A percentile compares a stretch with the other conserved stretches of the same genome.
Conservation (phyloP, 2,113 vertebrate species). For the Dendropsophus ebraccatus region DNA sequence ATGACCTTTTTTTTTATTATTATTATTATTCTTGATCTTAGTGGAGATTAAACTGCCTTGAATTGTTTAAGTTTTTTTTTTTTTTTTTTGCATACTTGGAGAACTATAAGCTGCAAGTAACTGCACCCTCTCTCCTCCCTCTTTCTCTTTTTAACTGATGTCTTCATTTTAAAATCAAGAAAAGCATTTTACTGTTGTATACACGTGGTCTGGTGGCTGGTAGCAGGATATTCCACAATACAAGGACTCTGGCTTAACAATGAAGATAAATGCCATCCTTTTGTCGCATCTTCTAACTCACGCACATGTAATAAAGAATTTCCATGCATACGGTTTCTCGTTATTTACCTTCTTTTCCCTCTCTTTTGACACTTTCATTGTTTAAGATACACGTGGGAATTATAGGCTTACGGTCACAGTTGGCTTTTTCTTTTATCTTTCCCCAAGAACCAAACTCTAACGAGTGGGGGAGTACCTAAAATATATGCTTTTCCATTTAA, state of each 20-base stretch:
- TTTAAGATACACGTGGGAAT: constrained; percentile 78
- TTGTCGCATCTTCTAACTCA: constrained; percentile 75
- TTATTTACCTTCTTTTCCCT: constrained; percentile 75
- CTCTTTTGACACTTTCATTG: constrained; percentile 83
- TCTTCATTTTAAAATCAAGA: constrained; percentile 78
- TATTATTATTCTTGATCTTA: constrained; percentile 69
- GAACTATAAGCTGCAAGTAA: constrained; percentile 79
- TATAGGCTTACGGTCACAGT: constrained; percentile 82
- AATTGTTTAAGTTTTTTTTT: constrained; percentile 79
- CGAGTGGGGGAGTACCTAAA: constrained; percentile 80
- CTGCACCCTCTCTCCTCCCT: constrained; percentile 65
- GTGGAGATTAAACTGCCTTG: constrained; percentile 82
- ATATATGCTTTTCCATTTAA: constrained; percentile 84
- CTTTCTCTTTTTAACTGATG: constrained; percentile 70
- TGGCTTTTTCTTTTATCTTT: constrained; percentile 84
- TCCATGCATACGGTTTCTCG: constrained; percentile 78
- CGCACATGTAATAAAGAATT: constrained; percentile 74
- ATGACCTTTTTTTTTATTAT: constrained; percentile 72
- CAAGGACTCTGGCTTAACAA: constrained; percentile 76
- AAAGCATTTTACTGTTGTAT: constrained; percentile 82
- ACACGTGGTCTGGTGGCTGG: constrained; percentile 86
- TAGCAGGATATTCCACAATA: constrained; percentile 75
- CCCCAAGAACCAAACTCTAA: constrained; percentile 75
- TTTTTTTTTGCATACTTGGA: constrained; percentile 82
- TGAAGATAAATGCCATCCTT: constrained; percentile 80